phyloP scores from a whole-genome alignment of 2,888 invertebrate species.

The Nasonia oneida region DNA sequence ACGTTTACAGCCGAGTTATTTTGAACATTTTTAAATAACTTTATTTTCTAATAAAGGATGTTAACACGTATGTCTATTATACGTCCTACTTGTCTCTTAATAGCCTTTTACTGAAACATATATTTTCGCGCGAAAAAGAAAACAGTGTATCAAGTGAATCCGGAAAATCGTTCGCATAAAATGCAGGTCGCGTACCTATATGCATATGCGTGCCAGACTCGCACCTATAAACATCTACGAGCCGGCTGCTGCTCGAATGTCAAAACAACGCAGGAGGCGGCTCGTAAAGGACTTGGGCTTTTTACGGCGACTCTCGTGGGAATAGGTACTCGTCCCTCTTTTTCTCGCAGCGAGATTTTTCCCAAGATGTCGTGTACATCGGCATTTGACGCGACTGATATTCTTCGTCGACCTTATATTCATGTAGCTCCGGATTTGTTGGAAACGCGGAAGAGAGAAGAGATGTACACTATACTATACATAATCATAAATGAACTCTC shows the following conservation, averaged over 20 bases:
- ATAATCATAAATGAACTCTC: too few relatives aligned
- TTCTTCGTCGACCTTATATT: too few relatives aligned
- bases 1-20: too few relatives aligned
- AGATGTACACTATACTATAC: too few relatives aligned
- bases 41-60: too few relatives aligned
- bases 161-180: background rate
- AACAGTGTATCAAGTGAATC: background rate
- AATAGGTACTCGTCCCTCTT: background rate
- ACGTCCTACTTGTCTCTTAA: too few relatives aligned
- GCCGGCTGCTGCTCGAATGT: background rate
- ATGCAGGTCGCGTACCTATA: background rate
- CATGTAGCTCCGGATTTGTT: background rate
- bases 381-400: too few relatives aligned
- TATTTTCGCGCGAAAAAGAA: background rate
- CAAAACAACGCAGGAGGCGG: background rate
- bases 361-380: too few relatives aligned
- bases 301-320: slow-evolving; percentile 8
- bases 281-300: slow-evolving; percentile 23
- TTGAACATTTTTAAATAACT: too few relatives aligned
- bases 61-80: too few relatives aligned
- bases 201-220: background rate
- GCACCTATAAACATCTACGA: background rate
- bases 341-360: background rate
- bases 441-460: background rate
- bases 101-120: too few relatives aligned